phyloP scores from a whole-genome alignment of 2,888 invertebrate genomes.

The Hofmannophila pseudospretella region DNA sequence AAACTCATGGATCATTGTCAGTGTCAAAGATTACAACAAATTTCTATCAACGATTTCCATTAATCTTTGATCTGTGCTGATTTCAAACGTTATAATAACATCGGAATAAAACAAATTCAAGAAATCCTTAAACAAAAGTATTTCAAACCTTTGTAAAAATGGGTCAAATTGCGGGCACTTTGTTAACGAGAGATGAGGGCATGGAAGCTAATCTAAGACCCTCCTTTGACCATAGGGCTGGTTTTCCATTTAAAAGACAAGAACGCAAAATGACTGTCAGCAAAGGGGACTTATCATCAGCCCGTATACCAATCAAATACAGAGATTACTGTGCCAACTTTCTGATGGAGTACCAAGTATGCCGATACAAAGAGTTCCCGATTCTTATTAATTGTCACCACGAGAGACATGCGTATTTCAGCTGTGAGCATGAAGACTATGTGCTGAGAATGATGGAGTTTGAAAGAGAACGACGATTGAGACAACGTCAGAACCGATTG shows the following conservation, averaged over 20 bases:
- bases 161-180: constrained; percentile 49
- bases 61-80: too few species aligned
- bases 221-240: constrained; percentile 82
- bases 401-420: constrained; percentile 83
- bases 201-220: constrained; percentile 65
- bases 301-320: constrained; percentile 80
- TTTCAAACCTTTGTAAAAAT: too few species aligned
- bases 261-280: constrained; percentile 84
- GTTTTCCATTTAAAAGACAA: constrained; percentile 83
- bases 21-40: too few species aligned
- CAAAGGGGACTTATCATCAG: constrained; percentile 84
- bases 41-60: too few species aligned
- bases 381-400: constrained; percentile 81
- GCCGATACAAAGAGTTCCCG: constrained; percentile 84
- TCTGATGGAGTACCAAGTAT: constrained; percentile 81
- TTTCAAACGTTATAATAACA: too few species aligned
- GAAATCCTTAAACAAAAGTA: not conserved
- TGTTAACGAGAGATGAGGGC: constrained; percentile 27
- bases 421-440: constrained; percentile 90
- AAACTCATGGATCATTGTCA: too few species aligned
- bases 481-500: constrained; percentile 41
- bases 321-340: constrained; percentile 92
- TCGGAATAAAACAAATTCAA: too few species aligned
- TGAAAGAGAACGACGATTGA: constrained; percentile 53
- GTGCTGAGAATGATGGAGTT: constrained; percentile 67